Conservation (phyloP, 2,888 invertebrate species). For the Abscondita cerata region DNA sequence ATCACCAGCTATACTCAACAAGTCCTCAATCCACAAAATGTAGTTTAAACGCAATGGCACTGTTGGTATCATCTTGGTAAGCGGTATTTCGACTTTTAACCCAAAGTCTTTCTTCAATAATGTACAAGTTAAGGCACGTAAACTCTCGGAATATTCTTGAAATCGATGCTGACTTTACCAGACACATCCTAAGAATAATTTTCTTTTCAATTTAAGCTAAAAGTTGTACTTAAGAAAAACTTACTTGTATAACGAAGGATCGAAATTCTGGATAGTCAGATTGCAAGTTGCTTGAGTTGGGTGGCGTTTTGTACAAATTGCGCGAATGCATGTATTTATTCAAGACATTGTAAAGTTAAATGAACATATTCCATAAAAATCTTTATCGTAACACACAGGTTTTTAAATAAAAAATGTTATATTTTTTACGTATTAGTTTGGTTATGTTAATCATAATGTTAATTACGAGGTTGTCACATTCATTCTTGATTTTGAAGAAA, state of each 20-base stretch:
- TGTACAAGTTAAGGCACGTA: slow-evolving; percentile 80
- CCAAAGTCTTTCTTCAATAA: slow-evolving; percentile 87
- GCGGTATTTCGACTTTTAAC: slow-evolving; percentile 80
- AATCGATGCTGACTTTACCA: slow-evolving; percentile 83
- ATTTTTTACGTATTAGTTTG: no score
- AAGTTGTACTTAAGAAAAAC: no score
- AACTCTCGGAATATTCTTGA: slow-evolving; percentile 79
- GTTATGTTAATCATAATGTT: no score
- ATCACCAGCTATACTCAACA: slow-evolving; percentile 60
- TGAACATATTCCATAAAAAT: no score
- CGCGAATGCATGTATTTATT: slow-evolving; percentile 89
- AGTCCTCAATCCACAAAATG: slow-evolving; percentile 91
- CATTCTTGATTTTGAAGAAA: no score
- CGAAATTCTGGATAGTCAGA: slow-evolving; percentile 80
- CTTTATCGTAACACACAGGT: no score
- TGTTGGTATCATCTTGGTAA: slow-evolving; percentile 87
- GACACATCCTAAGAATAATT: slow-evolving; percentile 68
- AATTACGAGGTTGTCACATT: no score
- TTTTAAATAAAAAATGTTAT: no score
- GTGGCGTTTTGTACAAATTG: slow-evolving; percentile 85
- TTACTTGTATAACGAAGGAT: slow-evolving; percentile 67
- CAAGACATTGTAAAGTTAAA: no score
- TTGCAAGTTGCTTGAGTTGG: slow-evolving; percentile 83
- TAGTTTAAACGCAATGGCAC: slow-evolving; percentile 94
- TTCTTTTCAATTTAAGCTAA: background rate